Conservation (phyloP, 2,797 vertebrate species). For the Thripadectes ignobilis region DNA sequence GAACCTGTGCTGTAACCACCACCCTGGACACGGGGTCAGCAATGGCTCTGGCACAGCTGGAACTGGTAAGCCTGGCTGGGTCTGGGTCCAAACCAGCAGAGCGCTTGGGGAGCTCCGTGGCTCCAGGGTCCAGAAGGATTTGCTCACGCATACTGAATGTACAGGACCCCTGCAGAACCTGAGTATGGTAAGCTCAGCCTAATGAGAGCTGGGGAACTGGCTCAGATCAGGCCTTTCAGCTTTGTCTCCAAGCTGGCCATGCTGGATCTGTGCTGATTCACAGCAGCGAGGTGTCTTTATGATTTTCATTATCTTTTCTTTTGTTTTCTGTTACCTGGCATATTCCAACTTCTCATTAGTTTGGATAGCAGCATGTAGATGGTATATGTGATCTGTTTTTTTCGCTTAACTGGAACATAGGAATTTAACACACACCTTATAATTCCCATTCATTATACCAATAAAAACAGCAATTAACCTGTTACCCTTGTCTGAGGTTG, state of each 20-base stretch:
- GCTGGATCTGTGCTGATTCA: background rate
- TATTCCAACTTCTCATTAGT: background rate
- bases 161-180: background rate
- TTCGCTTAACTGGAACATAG: background rate
- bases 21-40: background rate
- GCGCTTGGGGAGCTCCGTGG: background rate
- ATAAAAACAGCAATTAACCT: constrained; percentile 54
- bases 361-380: background rate
- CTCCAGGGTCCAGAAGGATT: background rate
- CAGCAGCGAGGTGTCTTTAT: background rate
- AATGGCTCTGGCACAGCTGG: background rate
- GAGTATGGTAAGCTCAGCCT: background rate
- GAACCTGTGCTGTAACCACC: background rate
- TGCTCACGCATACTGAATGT: accelerated
- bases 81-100: background rate
- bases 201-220: background rate
- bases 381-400: background rate
- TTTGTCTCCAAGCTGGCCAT: background rate
- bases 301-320: background rate
- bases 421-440: constrained; percentile 1
- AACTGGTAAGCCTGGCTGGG: background rate
- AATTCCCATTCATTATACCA: background rate
- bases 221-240: background rate
- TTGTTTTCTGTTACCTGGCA: background rate
- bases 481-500: constrained; percentile 16